These are phyloP conservation scores for Anguilla marmorata DNA, from an alignment of 2,797 vertebrate species.

Conservation along the genomic window DNA sequence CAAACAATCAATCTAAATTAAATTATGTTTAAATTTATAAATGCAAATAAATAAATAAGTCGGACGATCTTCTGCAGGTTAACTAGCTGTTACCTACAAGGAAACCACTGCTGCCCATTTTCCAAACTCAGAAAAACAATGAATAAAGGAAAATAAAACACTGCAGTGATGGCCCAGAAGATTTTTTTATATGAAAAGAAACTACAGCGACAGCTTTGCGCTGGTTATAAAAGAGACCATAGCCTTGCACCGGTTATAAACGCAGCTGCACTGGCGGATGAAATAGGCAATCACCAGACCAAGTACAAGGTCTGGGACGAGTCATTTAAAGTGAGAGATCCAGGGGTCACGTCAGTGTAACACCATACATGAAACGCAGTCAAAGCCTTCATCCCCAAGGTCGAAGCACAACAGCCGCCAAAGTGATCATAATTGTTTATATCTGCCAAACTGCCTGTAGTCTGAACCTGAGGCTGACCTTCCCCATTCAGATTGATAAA, in stretches of 20 bases:
- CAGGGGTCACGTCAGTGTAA: not conserved
- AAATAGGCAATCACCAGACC: not conserved
- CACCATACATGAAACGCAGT: not conserved
- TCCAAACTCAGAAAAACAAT: too few relatives aligned
- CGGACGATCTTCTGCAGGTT: too few relatives aligned
- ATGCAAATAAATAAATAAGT: too few relatives aligned
- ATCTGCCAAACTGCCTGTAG: not conserved
- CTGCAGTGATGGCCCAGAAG: not conserved
- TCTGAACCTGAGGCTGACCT: not conserved
- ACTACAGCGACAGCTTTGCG: not conserved
- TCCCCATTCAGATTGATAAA: not conserved
- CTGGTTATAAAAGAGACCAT: not conserved
- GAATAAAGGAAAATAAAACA: not conserved
- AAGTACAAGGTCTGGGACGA: not conserved
- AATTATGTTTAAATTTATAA: too few relatives aligned
- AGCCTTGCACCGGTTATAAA: not conserved
- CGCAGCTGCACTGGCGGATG: not conserved
- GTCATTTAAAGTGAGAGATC: not conserved
- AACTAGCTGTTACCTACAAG: too few relatives aligned
- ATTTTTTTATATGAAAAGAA: not conserved
- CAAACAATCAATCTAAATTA: too few relatives aligned
- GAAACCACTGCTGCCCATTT: too few relatives aligned
- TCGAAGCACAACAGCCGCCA: not conserved
- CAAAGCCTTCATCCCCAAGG: constrained; percentile 1
- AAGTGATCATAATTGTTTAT: not conserved